Conservation (phyloP, 1,140 invertebrate genomes). For the Drosophila littoralis region DNA sequence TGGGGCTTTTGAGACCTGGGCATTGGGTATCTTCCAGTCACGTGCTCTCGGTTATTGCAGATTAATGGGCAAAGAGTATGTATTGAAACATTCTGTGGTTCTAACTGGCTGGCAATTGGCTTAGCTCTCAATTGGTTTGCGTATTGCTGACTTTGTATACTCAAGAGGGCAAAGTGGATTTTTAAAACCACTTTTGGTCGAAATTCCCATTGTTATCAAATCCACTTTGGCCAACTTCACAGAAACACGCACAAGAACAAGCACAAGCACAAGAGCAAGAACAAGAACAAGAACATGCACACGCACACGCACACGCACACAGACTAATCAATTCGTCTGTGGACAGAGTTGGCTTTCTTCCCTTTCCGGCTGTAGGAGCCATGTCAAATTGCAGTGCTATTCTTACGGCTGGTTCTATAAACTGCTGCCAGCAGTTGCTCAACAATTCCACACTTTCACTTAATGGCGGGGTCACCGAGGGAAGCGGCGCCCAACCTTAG, state of each 20-base stretch:
- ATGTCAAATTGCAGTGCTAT: background rate
- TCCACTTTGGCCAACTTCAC: background rate
- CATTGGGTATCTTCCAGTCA: no score
- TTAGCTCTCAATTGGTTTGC: background rate
- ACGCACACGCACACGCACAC: background rate
- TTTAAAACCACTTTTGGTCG: background rate
- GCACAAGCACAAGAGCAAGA: no score
- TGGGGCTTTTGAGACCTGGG: no score
- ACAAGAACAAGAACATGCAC: no score
- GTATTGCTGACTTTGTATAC: background rate
- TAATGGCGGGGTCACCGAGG: slow-evolving; percentile 3
- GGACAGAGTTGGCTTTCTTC: background rate
- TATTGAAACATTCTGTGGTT: no score
- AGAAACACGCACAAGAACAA: background rate
- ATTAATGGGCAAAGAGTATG: no score
- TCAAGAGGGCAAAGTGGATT: slow-evolving; percentile 2
- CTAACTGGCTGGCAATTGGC: background rate
- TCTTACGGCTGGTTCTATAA: slow-evolving; percentile 11
- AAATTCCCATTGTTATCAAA: slow-evolving; percentile 2
- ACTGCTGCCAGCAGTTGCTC: slow-evolving; percentile 22
- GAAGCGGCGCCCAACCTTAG: slow-evolving; percentile 2
- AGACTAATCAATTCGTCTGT: background rate
- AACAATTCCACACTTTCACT: slow-evolving; percentile 53
- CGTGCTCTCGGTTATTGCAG: no score
- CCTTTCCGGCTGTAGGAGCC: background rate